Percentiles rank a stretch among this genome's conserved stretches.
phyloP scores from a whole-genome alignment of 2,113 vertebrate species.

The Sciurus niger region DNA sequence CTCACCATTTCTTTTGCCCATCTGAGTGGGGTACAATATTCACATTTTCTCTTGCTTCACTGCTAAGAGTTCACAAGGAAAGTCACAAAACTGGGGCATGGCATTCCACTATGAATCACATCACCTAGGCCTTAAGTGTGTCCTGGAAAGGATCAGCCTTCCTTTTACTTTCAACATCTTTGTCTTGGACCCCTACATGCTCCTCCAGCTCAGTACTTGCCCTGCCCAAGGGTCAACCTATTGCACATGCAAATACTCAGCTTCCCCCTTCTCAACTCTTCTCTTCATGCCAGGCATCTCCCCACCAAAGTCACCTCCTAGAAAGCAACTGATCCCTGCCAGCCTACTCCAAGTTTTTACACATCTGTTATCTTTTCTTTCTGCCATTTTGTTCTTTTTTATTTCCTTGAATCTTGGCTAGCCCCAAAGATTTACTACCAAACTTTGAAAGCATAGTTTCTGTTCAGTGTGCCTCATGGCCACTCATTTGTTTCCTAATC shows the following conservation, averaged over 20 bases:
- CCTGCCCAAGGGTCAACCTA: not conserved
- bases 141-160: not conserved
- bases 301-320: not conserved
- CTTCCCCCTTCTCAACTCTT: no score
- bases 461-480: not conserved
- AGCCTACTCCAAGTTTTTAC: not conserved
- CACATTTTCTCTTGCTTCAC: not conserved
- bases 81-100: not conserved
- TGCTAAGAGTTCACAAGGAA: not conserved
- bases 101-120: not conserved
- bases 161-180: not conserved
- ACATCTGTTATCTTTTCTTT: not conserved
- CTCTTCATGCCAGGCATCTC: accelerated
- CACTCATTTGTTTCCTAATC: not conserved
- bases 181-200: not conserved
- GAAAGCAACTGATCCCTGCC: not conserved
- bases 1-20: no score
- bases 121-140: not conserved
- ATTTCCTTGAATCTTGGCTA: not conserved
- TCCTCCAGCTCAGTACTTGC: not conserved
- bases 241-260: not conserved
- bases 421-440: not conserved
- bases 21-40: not conserved
- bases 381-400: not conserved
- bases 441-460: not conserved